Conservation (phyloP, 2,113 vertebrate species). For the Athene noctua region DNA sequence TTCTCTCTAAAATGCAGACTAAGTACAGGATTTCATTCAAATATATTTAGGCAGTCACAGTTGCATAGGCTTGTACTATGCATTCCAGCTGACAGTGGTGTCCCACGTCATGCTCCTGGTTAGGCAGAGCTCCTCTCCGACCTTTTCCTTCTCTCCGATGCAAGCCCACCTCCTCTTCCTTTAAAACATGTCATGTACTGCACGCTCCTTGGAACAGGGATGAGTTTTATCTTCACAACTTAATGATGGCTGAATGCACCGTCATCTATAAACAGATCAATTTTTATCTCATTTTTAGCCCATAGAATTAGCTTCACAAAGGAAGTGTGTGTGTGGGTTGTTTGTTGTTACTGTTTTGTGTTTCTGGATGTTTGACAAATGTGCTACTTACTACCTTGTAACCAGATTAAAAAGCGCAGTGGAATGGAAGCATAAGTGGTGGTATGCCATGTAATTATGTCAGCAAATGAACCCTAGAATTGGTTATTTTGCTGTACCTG, state of each 20-base stretch:
- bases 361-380: not conserved
- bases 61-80: not conserved
- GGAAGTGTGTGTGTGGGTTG: not conserved
- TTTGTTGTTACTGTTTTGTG: not conserved
- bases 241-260: not conserved
- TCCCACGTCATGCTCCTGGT: not conserved
- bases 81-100: not conserved
- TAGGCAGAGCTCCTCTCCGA: not conserved
- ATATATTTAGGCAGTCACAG: not conserved
- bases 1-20: not conserved
- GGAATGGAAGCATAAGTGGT: not conserved
- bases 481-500: conserved; percentile 27
- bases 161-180: not conserved
- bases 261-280: not conserved
- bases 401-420: not conserved
- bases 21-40: not conserved
- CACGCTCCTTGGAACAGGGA: not conserved
- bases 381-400: not conserved
- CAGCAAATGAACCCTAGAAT: not conserved
- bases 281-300: not conserved
- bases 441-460: not conserved
- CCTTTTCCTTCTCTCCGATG: not conserved
- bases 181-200: rapidly evolving
- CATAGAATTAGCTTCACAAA: not conserved
- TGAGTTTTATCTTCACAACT: not conserved